Evolutionary conservation across 35 echinoderm and acorn worm genomes (phyloP), one percentile per base, ranked within the genome.

Genomic region (Patiria miniata): DNA sequence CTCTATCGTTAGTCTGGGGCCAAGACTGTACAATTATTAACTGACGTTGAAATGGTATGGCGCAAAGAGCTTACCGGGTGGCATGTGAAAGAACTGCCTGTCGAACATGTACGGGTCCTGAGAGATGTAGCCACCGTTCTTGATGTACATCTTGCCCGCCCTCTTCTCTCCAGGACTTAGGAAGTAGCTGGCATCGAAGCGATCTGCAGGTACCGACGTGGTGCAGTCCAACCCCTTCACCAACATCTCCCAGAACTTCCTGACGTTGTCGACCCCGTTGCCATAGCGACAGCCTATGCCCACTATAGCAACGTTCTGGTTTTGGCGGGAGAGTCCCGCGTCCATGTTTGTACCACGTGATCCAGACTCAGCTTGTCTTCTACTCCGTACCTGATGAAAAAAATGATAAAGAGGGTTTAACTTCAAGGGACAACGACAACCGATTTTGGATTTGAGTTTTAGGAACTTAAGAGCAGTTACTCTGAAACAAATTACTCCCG

Each of bases 231-330:
- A 22, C 10, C 85, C 81, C 9, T 84, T 33, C 8, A 32, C 38
- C 16, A 89, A 55, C 86, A 89, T 90, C 22, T 82, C 57, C 92
- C 92, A 94, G 52, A 94, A 90, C 36, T 94, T 58, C 15, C 65
- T 30, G 36, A 55, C 51, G n/a, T 40, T 61, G 18, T 90, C 77
- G n/a, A 94, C 73, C 10, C 78, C 87, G 36, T 86, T 52, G 69
- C 69, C 81, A 79, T 73, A 94, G 29, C 92, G 87, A 80, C 92
- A 93, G n/a, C 92, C 92, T 10, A 93, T 93, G 15, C 92, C 92
- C 7, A 89, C 87, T 23, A 94, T 94, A 40, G 92, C 92, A 19
- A 95, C 79, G 33, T 91, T 91, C 23, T 78, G 40, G 29, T 77
- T 50, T 51, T 8, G 0, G 21, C 34, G 14, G 26, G 65, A 32